phyloP scores from a whole-genome alignment of 2,888 invertebrate genomes.

The Drosophila quinaria region DNA sequence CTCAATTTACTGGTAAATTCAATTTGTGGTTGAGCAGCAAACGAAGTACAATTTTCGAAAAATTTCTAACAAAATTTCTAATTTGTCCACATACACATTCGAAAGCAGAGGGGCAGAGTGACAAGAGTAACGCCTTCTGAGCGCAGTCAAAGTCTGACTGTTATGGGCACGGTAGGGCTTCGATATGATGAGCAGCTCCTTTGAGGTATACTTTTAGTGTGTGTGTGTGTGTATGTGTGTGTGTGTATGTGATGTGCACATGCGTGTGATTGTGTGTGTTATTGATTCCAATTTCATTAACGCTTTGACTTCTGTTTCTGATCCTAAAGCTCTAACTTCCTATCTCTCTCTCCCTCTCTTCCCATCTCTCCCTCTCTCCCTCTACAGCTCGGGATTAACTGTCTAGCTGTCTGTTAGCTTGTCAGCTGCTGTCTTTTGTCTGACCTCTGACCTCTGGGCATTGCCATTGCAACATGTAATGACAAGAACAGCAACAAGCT shows the following conservation, averaged over 20 bases:
- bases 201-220: slow-evolving; percentile 14
- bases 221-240: neutral
- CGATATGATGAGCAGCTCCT: slow-evolving; percentile 19
- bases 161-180: slow-evolving; percentile 17
- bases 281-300: slow-evolving; percentile 81
- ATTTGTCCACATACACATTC: slow-evolving; percentile 10
- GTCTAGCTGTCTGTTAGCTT: slow-evolving; percentile 44
- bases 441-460: slow-evolving; percentile 42
- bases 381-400: slow-evolving; percentile 12
- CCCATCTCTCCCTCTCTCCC: neutral
- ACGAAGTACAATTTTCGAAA: slow-evolving; percentile 41
- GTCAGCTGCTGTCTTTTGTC: slow-evolving; percentile 50
- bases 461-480: slow-evolving; percentile 28
- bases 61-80: slow-evolving; percentile 27
- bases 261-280: slow-evolving; percentile 23
- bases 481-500: slow-evolving; percentile 23
- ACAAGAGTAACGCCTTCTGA: slow-evolving; percentile 2
- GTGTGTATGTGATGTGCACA: neutral
- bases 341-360: neutral
- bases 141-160: slow-evolving; percentile 24
- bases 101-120: neutral
- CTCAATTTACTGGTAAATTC: slow-evolving; percentile 61
- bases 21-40: slow-evolving; percentile 60
- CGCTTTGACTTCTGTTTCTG: slow-evolving; percentile 53
- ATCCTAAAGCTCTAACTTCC: neutral